phyloP scores from a whole-genome alignment of 2,797 vertebrate species.

The Sebastes taczanowskii region DNA sequence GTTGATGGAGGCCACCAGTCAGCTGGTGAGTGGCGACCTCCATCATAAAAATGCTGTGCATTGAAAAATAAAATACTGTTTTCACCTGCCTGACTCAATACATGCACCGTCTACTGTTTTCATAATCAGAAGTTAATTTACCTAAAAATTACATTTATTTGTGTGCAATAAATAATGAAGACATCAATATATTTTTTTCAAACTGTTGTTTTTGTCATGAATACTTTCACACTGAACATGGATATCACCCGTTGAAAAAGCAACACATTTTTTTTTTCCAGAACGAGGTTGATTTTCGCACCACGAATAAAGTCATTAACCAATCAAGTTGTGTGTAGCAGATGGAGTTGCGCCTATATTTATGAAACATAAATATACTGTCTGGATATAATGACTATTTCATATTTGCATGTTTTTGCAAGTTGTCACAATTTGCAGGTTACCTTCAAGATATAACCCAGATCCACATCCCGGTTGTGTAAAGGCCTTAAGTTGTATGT shows the following conservation, averaged over 20 bases:
- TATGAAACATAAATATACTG: too few relatives aligned
- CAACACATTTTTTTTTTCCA: too few relatives aligned
- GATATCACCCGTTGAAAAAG: not conserved
- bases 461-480: not conserved
- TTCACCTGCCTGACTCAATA: slow-evolving; percentile 4
- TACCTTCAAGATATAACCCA: too few relatives aligned
- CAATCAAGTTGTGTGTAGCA: not conserved
- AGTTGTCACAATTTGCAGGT: too few relatives aligned
- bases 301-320: not conserved
- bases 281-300: not conserved
- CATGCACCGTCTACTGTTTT: not conserved
- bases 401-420: too few relatives aligned
- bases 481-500: too few relatives aligned
- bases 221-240: not conserved
- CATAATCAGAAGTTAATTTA: slow-evolving; percentile 10
- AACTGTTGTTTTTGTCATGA: not conserved
- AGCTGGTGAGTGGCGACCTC: not conserved
- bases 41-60: not conserved
- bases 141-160: not conserved
- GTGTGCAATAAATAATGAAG: not conserved
- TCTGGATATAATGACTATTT: too few relatives aligned
- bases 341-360: too few relatives aligned
- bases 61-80: slow-evolving; percentile 1
- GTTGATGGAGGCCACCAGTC: not conserved
- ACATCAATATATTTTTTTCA: not conserved